These are phyloP conservation scores for Carettochelys insculpta DNA, from an alignment of 2,113 vertebrate species.

Conservation along the genomic window DNA sequence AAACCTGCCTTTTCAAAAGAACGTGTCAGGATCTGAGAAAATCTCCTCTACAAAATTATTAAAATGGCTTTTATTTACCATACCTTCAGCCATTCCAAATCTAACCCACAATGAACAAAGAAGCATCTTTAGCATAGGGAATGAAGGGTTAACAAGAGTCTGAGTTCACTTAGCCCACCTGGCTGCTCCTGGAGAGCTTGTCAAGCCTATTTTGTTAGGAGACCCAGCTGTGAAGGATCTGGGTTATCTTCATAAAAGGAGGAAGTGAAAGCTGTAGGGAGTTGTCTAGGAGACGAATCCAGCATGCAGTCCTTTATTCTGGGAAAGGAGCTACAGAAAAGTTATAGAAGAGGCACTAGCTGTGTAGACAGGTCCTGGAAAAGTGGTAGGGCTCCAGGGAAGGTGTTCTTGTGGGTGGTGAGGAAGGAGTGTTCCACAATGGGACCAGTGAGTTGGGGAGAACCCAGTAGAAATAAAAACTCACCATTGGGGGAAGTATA, in stretches of 20 bases:
- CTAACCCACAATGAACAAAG: fast-evolving
- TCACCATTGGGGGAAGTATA: background rate
- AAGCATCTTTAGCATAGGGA: background rate
- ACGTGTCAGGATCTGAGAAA: background rate
- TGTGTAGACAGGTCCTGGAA: background rate
- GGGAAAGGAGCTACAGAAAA: background rate
- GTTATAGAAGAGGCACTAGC: background rate
- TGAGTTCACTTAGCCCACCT: background rate
- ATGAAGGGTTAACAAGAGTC: background rate
- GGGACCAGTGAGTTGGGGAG: background rate
- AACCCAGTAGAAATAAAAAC: background rate
- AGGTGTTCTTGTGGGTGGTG: no score
- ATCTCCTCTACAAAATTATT: background rate
- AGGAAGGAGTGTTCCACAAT: background rate
- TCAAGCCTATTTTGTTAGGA: background rate
- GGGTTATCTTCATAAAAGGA: background rate
- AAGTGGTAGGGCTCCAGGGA: background rate
- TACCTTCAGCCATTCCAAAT: background rate
- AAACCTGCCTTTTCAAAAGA: background rate
- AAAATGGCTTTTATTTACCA: fast-evolving
- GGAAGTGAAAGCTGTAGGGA: background rate
- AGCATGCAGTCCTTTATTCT: background rate
- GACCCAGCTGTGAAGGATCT: background rate
- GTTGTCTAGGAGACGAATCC: background rate
- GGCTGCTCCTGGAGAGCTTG: background rate